phyloP scores from a whole-genome alignment of 2,113 vertebrate genomes.

The Mastomys natalensis region DNA sequence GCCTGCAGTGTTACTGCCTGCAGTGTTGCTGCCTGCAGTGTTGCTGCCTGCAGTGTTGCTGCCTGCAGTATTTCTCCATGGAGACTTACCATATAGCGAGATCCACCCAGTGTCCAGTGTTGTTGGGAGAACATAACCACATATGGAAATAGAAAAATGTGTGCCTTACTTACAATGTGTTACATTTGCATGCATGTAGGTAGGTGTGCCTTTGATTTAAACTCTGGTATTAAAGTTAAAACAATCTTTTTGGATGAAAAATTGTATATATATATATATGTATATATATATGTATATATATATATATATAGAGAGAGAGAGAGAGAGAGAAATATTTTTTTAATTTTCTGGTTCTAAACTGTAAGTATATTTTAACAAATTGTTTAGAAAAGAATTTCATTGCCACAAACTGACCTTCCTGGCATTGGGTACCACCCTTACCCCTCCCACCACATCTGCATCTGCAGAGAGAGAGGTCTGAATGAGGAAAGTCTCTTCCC shows the following conservation, averaged over 20 bases:
- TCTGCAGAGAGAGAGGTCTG: not conserved
- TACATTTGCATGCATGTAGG: no score
- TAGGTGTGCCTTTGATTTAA: not conserved
- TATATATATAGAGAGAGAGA: no score
- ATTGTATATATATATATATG: not conserved
- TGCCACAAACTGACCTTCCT: not conserved
- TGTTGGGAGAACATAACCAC: not conserved
- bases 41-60: not conserved
- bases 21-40: not conserved
- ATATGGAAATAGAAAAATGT: not conserved
- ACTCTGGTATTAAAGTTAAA: not conserved
- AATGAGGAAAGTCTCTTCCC: not conserved
- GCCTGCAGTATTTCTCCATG: not conserved
- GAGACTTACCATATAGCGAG: not conserved
- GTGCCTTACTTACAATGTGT: not conserved
- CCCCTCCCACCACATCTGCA: not conserved
- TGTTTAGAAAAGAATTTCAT: constrained; percentile 20
- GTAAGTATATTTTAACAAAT: not conserved
- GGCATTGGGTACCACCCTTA: not conserved
- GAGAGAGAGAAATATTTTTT: not conserved
- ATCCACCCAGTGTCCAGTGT: not conserved
- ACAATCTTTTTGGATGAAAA: not conserved
- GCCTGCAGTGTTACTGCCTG: not conserved
- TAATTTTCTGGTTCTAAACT: not conserved
- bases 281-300: no score